These are phyloP conservation scores for Zaprionus ghesquierei DNA, from an alignment of 1,140 invertebrate species.

Conservation along the genomic window DNA sequence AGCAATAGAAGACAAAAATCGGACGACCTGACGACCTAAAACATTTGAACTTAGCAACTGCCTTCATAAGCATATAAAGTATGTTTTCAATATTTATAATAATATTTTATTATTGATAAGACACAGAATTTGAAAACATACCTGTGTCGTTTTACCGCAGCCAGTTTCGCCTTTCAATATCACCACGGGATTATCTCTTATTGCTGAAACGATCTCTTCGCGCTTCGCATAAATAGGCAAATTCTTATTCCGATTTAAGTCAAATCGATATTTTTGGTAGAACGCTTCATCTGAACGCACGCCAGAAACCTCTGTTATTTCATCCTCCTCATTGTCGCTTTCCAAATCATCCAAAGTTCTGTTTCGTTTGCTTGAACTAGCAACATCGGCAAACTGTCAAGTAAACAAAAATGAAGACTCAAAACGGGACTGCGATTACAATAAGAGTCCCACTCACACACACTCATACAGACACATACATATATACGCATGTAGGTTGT, in stretches of 20 bases:
- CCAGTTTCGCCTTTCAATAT: constrained; percentile 78
- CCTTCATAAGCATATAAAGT: background rate
- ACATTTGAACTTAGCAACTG: background rate
- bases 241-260: constrained; percentile 56
- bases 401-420: background rate
- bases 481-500: background rate
- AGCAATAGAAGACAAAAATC: background rate
- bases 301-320: constrained; percentile 8
- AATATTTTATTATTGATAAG: background rate
- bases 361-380: background rate
- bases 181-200: constrained; percentile 64
- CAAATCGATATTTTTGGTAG: constrained; percentile 63
- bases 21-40: background rate
- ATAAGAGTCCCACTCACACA: background rate
- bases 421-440: background rate
- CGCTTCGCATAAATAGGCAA: constrained; percentile 67
- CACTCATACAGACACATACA: background rate
- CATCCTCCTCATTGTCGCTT: constrained; percentile 46
- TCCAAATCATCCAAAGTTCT: constrained; percentile 59
- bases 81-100: background rate
- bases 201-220: constrained; percentile 53
- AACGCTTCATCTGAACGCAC: constrained; percentile 54
- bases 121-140: constrained; percentile 21
- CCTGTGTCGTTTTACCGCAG: constrained; percentile 95
- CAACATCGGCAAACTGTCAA: background rate